Conservation (phyloP, 2,113 vertebrate genomes). For the Paralichthys olivaceus region DNA sequence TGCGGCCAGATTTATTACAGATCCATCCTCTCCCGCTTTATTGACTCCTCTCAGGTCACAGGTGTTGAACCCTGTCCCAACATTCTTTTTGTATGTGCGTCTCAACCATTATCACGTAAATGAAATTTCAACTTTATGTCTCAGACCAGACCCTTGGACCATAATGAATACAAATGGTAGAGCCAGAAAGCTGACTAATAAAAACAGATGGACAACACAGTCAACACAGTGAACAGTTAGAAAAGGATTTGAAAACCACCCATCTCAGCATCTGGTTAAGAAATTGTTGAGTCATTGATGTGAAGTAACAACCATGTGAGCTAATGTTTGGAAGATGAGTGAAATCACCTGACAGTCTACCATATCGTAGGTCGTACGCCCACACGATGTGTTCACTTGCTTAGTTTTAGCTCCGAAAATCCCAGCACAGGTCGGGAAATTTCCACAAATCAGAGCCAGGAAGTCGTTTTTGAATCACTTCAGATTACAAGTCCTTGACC, state of each 20-base stretch:
- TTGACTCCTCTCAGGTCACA: conserved; percentile 23
- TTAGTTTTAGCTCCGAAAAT: neutral
- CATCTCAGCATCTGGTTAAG: conserved; percentile 1
- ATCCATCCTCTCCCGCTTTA: conserved; percentile 6
- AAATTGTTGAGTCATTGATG: conserved; percentile 8
- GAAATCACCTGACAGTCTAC: neutral
- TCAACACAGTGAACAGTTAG: neutral
- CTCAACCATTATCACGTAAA: no score
- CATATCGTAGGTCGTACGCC: neutral
- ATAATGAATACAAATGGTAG: neutral
- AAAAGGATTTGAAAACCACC: no score
- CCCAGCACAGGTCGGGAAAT: neutral
- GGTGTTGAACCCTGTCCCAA: conserved; percentile 9
- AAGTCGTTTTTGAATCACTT: no score
- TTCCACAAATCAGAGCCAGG: neutral
- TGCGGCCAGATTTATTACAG: neutral
- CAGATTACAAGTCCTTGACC: no score
- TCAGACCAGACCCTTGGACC: neutral
- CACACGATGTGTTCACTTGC: neutral
- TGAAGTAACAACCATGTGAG: conserved; percentile 6
- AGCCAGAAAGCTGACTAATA: neutral
- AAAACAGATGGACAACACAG: neutral
- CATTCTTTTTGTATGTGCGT: neutral
- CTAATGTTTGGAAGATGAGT: neutral
- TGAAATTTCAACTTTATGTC: neutral